A percentile compares a stretch with the other conserved stretches of the same genome.
These are phyloP conservation scores for Bombus balteatus DNA, from an alignment of 1,140 invertebrate genomes.

Conservation along the genomic window DNA sequence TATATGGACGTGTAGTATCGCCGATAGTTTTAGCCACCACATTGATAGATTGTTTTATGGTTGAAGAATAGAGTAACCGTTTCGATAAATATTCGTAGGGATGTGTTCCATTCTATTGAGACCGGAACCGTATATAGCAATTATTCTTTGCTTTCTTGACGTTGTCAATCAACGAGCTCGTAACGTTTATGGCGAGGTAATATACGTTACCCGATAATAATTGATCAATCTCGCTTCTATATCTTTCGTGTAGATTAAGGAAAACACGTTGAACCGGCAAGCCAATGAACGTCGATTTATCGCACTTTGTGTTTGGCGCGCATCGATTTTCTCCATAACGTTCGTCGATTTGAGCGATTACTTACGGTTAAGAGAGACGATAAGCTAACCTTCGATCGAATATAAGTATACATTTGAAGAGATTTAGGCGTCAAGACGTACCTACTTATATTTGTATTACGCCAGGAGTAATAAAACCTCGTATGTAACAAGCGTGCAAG, in stretches of 20 bases:
- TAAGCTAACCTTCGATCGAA: no score
- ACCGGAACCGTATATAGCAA: neutral
- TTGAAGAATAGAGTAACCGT: conserved; percentile 25
- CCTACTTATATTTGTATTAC: no score
- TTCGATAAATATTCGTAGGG: conserved; percentile 33
- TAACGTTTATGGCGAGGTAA: neutral
- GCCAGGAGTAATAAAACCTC: no score
- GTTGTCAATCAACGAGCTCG: conserved; percentile 25
- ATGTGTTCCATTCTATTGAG: neutral
- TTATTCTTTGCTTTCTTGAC: neutral
- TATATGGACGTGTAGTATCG: conserved; percentile 21
- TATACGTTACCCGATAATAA: neutral
- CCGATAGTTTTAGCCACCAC: neutral
- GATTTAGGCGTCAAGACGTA: no score
- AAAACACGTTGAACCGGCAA: no score
- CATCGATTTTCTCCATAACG: no score
- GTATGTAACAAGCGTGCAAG: no score
- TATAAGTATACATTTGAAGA: no score
- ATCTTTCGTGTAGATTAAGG: neutral
- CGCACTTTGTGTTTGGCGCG: no score
- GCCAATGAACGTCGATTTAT: no score
- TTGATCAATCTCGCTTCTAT: conserved; percentile 30
- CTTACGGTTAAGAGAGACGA: no score
- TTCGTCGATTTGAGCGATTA: no score
- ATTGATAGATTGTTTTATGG: conserved; percentile 44